Conservation (phyloP, 2,888 invertebrate species). For the Chirona hameri region DNA sequence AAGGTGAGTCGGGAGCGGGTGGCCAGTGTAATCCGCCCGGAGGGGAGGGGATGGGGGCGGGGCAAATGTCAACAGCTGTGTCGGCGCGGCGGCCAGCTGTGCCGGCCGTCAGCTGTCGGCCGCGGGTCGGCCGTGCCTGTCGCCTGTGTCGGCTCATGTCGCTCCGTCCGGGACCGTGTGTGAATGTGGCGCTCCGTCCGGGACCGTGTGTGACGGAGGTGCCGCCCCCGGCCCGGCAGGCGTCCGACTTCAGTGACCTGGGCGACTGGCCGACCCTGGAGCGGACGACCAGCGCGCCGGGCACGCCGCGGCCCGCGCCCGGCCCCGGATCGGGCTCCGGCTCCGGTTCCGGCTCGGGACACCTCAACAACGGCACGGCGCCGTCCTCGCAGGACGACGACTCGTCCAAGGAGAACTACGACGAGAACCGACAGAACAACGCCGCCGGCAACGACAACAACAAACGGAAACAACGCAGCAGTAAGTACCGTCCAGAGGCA, state of each 20-base stretch:
- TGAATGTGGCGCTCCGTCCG: too few species aligned
- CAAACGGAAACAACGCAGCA: slow-evolving; percentile 39
- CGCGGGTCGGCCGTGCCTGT: background rate
- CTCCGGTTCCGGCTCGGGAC: slow-evolving; percentile 24
- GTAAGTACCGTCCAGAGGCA: slow-evolving; percentile 37
- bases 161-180: background rate
- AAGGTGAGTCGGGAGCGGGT: slow-evolving; percentile 47
- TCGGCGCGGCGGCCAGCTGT: background rate
- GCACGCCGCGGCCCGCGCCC: slow-evolving; percentile 33
- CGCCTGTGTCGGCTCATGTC: background rate
- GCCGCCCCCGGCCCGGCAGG: slow-evolving; percentile 53
- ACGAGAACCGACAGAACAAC: slow-evolving; percentile 35
- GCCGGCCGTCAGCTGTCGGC: background rate
- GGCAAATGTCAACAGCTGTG: background rate
- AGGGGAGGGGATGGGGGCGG: too few species aligned
- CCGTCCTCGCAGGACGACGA: slow-evolving; percentile 44
- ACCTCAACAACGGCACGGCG: slow-evolving; percentile 37
- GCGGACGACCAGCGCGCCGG: slow-evolving; percentile 1
- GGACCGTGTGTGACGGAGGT: too few species aligned
- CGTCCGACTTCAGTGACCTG: slow-evolving; percentile 80
- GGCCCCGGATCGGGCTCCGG: background rate
- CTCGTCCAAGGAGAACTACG: slow-evolving; percentile 51
- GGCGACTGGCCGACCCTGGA: slow-evolving; percentile 90
- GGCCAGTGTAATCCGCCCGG: background rate
- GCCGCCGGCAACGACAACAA: slow-evolving; percentile 43